Evolutionary conservation across 2,113 vertebrate genomes (phyloP).

Genomic region (Carassius carassius): DNA sequence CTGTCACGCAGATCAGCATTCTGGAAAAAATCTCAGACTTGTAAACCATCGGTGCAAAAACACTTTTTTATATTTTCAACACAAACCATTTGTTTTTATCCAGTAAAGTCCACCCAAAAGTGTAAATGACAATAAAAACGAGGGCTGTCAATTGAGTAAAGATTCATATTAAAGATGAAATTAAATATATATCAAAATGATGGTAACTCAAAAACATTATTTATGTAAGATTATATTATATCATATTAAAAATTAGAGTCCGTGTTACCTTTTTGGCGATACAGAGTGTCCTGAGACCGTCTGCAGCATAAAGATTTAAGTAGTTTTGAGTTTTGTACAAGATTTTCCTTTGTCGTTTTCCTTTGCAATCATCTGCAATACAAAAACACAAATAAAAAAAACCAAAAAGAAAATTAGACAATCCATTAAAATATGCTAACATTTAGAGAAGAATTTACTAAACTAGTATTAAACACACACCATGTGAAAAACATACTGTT

Average conservation of each 20-base stretch:
- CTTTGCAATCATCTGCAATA: slow-evolving; percentile 80
- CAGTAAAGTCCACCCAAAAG: neutral
- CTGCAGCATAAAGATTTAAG: slow-evolving; percentile 90
- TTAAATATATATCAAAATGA: neutral
- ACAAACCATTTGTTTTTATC: neutral
- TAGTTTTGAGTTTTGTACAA: slow-evolving; percentile 90
- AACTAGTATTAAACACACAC: neutral
- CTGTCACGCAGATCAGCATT: slow-evolving; percentile 63
- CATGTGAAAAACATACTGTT: neutral
- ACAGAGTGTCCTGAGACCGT: slow-evolving; percentile 93
- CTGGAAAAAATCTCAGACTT: slow-evolving; percentile 38
- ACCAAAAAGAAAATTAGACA: slow-evolving; percentile 17
- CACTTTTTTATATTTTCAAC: neutral
- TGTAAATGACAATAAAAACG: neutral
- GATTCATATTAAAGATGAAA: neutral
- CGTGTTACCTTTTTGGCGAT: slow-evolving; percentile 92
- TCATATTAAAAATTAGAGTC: no score
- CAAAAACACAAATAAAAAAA: slow-evolving; percentile 1
- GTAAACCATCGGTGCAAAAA: slow-evolving; percentile 44
- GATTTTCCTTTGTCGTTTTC: slow-evolving; percentile 88
- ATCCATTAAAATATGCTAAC: neutral
- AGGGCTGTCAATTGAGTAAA: neutral
- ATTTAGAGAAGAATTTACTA: neutral
- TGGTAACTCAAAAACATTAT: no score
- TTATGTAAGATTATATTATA: no score